Percentiles rank a stretch among this genome's conserved stretches.
Conservation (phyloP, 2,888 invertebrate species). For the Tenthredo amoena region DNA sequence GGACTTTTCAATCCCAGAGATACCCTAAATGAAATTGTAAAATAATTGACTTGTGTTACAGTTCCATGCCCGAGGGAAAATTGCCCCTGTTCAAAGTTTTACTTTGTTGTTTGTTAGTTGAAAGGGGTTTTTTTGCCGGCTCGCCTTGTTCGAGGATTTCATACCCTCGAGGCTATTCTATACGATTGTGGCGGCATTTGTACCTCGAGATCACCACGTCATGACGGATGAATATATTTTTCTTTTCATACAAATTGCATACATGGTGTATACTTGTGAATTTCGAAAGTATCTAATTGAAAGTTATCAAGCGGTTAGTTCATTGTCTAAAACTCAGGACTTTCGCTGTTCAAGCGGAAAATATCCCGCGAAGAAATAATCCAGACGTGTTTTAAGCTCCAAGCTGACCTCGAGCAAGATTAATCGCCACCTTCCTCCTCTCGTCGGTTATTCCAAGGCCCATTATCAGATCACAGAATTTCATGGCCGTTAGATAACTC, state of each 20-base stretch:
- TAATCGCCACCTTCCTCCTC: constrained; percentile 12
- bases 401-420: constrained; percentile 28
- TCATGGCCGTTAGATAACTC: background rate
- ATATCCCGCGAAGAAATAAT: background rate
- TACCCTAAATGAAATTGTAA: background rate
- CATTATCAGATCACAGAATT: background rate
- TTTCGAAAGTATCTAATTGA: background rate
- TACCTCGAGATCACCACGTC: background rate
- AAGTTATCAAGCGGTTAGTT: background rate
- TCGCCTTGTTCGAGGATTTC: background rate
- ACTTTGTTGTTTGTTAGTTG: background rate
- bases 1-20: background rate
- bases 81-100: background rate
- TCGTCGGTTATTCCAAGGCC: constrained; percentile 5
- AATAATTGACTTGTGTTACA: background rate
- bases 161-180: background rate
- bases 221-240: background rate
- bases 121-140: background rate
- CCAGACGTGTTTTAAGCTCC: background rate
- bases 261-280: background rate
- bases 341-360: background rate
- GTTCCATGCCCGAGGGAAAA: background rate
- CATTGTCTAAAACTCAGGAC: background rate
- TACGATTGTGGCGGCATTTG: background rate
- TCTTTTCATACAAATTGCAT: too few relatives aligned